A percentile compares a stretch with the other conserved stretches of the same genome.
These are phyloP conservation scores for Frankliniella intonsa DNA, from an alignment of 2,888 invertebrate genomes.

Conservation along the genomic window DNA sequence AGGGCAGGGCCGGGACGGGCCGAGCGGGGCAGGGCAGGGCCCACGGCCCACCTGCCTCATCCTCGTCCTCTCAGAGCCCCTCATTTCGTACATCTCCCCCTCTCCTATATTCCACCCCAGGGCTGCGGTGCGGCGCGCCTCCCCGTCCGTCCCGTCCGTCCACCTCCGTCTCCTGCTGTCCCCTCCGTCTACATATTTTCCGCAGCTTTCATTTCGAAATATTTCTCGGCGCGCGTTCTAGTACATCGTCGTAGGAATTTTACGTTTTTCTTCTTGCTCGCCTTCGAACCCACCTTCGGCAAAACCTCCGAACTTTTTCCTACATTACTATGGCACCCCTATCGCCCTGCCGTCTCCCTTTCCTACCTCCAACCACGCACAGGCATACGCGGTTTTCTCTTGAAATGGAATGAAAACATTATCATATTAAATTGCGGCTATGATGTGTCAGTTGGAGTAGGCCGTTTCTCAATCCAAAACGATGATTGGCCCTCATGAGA, in stretches of 20 bases:
- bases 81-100: slow-evolving; percentile 4
- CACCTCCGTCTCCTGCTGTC: background rate
- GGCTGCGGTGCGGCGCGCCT: background rate
- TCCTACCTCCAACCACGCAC: background rate
- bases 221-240: background rate
- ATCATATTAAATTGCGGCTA: background rate
- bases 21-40: no score
- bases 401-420: background rate
- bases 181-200: background rate
- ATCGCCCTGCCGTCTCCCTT: no score
- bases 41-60: slow-evolving; percentile 17
- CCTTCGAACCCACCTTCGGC: background rate
- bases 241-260: background rate
- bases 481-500: no score
- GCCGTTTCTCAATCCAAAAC: no score
- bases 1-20: background rate
- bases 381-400: background rate
- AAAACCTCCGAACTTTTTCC: no score
- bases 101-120: background rate
- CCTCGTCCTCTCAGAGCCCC: slow-evolving; percentile 12
- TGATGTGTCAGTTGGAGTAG: no score
- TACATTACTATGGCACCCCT: background rate
- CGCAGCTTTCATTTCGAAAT: background rate
- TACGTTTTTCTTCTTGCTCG: background rate
- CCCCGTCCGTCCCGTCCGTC: background rate